These are phyloP conservation scores for Fulica atra DNA, from an alignment of 2,113 vertebrate genomes.

Conservation along the genomic window DNA sequence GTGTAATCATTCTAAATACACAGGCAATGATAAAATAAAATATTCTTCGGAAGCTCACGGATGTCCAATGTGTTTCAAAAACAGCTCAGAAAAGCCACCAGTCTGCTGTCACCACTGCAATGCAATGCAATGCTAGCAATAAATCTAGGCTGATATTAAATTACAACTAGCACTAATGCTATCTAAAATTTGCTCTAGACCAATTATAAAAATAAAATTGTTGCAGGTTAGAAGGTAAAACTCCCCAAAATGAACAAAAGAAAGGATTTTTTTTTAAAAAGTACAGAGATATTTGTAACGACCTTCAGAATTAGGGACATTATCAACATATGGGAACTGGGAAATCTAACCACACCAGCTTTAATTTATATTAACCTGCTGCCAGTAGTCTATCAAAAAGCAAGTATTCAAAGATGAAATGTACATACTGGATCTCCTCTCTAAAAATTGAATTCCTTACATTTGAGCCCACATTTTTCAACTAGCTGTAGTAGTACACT, in stretches of 20 bases:
- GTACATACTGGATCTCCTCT: neutral
- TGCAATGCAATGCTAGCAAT: neutral
- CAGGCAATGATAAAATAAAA: constrained; percentile 14
- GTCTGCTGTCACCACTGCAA: neutral
- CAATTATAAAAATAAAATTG: neutral
- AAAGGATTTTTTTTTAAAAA: neutral
- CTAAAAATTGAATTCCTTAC: neutral
- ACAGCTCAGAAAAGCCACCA: neutral
- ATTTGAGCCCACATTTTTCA: neutral
- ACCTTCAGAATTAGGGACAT: neutral
- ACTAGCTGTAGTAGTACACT: neutral
- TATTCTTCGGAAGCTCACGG: neutral
- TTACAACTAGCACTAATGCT: neutral
- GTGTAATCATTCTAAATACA: constrained; percentile 51
- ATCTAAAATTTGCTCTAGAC: neutral
- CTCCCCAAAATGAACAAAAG: rapidly evolving
- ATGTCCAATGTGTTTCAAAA: neutral
- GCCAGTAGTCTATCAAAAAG: neutral
- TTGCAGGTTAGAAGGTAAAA: neutral
- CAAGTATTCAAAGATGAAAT: neutral
- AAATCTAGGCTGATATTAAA: neutral
- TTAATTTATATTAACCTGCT: neutral
- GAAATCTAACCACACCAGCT: neutral
- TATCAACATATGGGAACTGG: neutral
- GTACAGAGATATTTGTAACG: neutral